Percentiles rank a stretch among this genome's conserved stretches.
phyloP scores from a whole-genome alignment of 53 echinoderm and acorn worm species.

The Crossaster papposus region DNA sequence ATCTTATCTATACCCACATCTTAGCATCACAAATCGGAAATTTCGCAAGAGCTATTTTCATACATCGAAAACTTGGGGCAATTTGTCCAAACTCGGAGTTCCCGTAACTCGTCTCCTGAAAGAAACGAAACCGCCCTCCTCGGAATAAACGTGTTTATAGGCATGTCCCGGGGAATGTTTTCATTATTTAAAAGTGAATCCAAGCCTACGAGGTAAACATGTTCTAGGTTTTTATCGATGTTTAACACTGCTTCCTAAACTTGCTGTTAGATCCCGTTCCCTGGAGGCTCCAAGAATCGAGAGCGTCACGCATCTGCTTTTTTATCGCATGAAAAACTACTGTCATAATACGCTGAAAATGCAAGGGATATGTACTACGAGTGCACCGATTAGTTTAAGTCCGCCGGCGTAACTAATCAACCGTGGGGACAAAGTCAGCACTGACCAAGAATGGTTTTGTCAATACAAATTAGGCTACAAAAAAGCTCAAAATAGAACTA shows the following conservation, averaged over 20 bases:
- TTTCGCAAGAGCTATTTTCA: background rate
- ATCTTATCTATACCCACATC: too few relatives aligned
- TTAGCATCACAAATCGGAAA: too few relatives aligned
- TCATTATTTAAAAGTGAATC: constrained; percentile 22
- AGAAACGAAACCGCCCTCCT: constrained; percentile 35
- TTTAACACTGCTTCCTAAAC: constrained; percentile 19
- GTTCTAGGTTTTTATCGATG: constrained; percentile 31
- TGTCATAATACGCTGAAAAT: background rate
- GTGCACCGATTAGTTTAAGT: background rate
- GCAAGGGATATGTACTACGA: background rate
- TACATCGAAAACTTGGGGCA: background rate
- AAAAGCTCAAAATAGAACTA: background rate
- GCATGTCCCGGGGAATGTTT: constrained; percentile 46
- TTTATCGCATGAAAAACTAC: background rate
- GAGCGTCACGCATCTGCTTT: background rate
- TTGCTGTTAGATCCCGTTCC: background rate
- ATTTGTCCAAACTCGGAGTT: background rate
- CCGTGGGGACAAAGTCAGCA: background rate
- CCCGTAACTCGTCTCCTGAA: background rate
- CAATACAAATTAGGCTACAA: background rate
- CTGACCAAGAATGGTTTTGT: background rate
- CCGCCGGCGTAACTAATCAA: background rate
- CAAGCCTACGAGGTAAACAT: constrained; percentile 12
- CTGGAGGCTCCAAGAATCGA: background rate
- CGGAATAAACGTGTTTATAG: constrained; percentile 13